Base-by-base conservation (phyloP, 2,797 vertebrate species). In the Phrynocephalus forsythii region DNA sequence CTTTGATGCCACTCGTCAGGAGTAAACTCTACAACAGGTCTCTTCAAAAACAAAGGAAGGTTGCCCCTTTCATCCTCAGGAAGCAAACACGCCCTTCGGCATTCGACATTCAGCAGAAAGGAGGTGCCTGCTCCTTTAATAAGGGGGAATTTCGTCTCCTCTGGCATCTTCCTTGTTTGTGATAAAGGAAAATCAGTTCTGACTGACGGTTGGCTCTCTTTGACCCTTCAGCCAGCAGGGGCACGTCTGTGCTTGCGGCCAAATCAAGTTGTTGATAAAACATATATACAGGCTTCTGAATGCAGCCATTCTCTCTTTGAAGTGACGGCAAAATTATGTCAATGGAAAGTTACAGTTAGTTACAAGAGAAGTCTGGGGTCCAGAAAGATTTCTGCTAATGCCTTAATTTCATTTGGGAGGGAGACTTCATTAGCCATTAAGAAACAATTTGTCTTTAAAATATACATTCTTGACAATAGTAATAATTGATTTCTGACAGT, bases 401-500 rank as follows among this genome's bases (percentile, higher is more conserved):
- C 33, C 67, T 79, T 71, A 83, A 78, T 79, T 87, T 79, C 50
- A 26, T 60, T 60, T 26, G 11, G 18, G 5, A 48, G 44, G 60
- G 38, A 6, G 44, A 84, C 30, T 69, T 30, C 16, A 22, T 50
- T 79, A 63, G 52, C 48, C 60, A 79, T 86, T 86, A 86, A 52
- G 71, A 79, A 52, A 48, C 78, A 20, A 81, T 86, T 81, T 73
- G 15, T 79, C n/a, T 88, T 80, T 80, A 88, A 84, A 73, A 75
- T 79, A 75, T 73, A 67, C 67, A 22, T 88, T 84, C 82, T 84
- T 84, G 56, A 88, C 83, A 84, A 84, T 60, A 80, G 38, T 60
- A 80, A 75, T 84, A 84, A 75, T 84, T 84, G 80, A 80, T 80
- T 88, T 79, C 52, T 84, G 72, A 50, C 79, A 72, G 38, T 84